Conservation (phyloP, 1,140 invertebrate genomes). For the Ylistrum balloti region DNA sequence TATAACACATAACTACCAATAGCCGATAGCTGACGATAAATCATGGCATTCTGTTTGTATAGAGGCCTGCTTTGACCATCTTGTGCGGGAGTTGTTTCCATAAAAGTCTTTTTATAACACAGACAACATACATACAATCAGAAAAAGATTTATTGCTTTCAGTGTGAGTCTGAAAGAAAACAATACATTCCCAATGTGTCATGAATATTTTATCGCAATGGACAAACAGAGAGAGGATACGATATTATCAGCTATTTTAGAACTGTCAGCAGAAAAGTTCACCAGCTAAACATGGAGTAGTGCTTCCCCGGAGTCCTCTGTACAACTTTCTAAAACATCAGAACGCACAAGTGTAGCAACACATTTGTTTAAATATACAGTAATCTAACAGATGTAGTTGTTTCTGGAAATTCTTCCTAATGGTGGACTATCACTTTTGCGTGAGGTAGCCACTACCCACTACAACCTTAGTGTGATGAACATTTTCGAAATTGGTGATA, state of each 20-base stretch:
- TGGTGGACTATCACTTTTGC: no score
- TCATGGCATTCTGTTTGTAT: not conserved
- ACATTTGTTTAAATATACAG: no score
- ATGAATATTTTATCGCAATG: slow-evolving; percentile 9
- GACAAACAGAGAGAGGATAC: not conserved
- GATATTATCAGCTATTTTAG: not conserved
- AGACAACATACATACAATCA: not conserved
- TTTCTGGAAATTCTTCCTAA: no score
- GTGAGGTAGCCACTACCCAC: no score
- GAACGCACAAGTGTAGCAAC: no score
- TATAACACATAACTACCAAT: not conserved
- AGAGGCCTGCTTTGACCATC: not conserved
- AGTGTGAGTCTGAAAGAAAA: not conserved
- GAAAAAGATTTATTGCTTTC: not conserved
- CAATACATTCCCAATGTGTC: not conserved
- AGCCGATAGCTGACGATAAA: not conserved
- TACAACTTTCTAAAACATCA: no score
- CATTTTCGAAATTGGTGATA: no score
- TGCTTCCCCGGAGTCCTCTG: no score
- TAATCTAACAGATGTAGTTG: no score
- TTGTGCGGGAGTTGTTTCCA: not conserved
- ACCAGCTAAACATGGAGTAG: not conserved
- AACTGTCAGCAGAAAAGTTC: not conserved
- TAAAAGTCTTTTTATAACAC: not conserved
- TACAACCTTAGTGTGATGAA: no score